A percentile compares a stretch with the other conserved stretches of the same genome.
phyloP scores from a whole-genome alignment of 1,140 invertebrate genomes.

The Eupristina koningsbergeri region DNA sequence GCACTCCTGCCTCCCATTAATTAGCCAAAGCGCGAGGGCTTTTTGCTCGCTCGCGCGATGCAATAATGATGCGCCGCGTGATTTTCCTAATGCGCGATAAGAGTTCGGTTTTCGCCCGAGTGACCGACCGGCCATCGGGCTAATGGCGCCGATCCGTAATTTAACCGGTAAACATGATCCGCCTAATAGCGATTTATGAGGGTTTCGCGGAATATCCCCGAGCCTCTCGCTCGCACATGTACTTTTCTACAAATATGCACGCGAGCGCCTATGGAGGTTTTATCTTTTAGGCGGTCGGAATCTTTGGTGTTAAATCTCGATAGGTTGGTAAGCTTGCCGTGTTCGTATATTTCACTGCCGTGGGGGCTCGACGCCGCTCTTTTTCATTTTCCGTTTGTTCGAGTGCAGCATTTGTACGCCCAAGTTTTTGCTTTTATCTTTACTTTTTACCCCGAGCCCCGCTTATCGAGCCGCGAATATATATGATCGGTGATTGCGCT shows the following conservation, averaged over 20 bases:
- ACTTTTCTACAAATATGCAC: slow-evolving; percentile 23
- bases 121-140: slow-evolving; percentile 11
- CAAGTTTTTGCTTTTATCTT: no score
- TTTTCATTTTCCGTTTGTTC: slow-evolving; percentile 1
- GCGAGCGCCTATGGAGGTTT: neutral
- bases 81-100: no score
- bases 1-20: no score
- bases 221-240: neutral
- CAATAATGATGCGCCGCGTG: neutral
- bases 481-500: neutral
- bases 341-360: slow-evolving; percentile 24
- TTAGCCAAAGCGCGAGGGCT: no score
- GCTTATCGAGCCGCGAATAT: neutral
- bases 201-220: neutral
- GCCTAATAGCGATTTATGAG: slow-evolving; percentile 37
- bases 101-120: slow-evolving; percentile 6
- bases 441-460: neutral
- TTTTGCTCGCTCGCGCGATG: neutral
- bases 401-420: no score
- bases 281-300: neutral
- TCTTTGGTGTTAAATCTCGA: slow-evolving; percentile 37
- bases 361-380: neutral
- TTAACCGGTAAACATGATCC: slow-evolving; percentile 52
- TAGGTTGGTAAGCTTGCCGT: slow-evolving; percentile 28
- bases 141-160: slow-evolving; percentile 65